Evolutionary conservation across 23 tunicate genomes (phyloP), one percentile per base, ranked within the genome.

Genomic region (Oikopleura dioica): DNA sequence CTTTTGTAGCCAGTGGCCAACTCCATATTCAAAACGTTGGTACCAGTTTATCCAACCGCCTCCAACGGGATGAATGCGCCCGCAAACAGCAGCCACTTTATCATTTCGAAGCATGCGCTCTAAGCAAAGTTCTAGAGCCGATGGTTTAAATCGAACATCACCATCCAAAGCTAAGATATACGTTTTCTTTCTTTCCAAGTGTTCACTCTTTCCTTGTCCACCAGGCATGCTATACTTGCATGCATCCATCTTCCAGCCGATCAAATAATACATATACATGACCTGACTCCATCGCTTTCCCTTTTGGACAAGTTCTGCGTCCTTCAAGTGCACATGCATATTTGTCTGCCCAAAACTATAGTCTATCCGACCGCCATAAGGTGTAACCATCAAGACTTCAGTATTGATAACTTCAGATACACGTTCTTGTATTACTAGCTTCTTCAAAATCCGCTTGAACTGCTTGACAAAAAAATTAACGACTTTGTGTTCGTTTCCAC

Each of bases 221-320:
- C 55, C 55, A 44, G 9, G 9, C 55, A 21, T 21, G 21, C 55
- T 44, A 9, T 9, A 9, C 21, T 44, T 21, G 55, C 55, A 44
- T 44, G 55, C 55, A 21, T 44, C 55, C 21, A 44, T 9, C 21
- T 44, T 44, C 55, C 55, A 91, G 0, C 97, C 97, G 44, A 91
- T 86, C 37, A 91, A 80, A 76, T 91, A 91, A 78, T 91, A 91
- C 97, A 91, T 85, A 84, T 91, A 91, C 97, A 91, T 91, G 82
- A 89, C 85, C 75, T 91, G 97, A 16, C 92, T 85, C 97, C 97
- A 91, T 29, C 97, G 84, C 58, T 91, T 91, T 28, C 97, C 81
- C 55, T 91, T 89, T 76, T 91, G 85, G 72, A 1, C 37, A 76
- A 63, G 31, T 68, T 84, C 79, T 68, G 85, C 85, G 79, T 91